Evolutionary conservation across 2,113 vertebrate species (phyloP).

Genomic region (Trochalopteron elliotii): DNA sequence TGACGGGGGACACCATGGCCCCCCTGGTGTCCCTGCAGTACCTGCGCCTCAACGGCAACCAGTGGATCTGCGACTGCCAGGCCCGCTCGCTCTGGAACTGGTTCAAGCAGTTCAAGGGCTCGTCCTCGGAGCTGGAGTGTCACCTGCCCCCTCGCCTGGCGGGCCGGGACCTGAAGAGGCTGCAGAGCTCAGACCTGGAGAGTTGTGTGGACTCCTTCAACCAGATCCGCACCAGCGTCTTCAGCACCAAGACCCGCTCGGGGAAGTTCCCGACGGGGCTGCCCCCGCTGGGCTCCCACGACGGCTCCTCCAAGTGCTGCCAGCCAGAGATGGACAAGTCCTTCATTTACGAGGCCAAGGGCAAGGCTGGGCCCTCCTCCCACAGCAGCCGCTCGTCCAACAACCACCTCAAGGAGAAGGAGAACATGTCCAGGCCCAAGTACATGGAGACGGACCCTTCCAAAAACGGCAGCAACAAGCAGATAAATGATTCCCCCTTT

Average conservation of each 20-base stretch:
- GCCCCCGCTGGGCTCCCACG: slow-evolving; percentile 66
- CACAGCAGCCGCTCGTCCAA: slow-evolving; percentile 87
- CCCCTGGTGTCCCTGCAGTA: slow-evolving; percentile 90
- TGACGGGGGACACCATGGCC: slow-evolving; percentile 88
- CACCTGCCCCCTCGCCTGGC: slow-evolving; percentile 81
- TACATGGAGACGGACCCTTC: slow-evolving; percentile 77
- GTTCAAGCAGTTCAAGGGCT: slow-evolving; percentile 96
- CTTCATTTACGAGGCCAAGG: slow-evolving; percentile 87
- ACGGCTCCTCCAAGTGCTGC: slow-evolving; percentile 84
- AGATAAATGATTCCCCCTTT: slow-evolving; percentile 91
- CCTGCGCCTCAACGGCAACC: slow-evolving; percentile 93
- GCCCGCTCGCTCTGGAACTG: slow-evolving; percentile 94
- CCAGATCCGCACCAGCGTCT: slow-evolving; percentile 83
- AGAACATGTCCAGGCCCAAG: slow-evolving; percentile 91
- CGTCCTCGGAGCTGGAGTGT: slow-evolving; percentile 92
- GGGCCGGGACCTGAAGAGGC: slow-evolving; percentile 87
- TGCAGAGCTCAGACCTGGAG: slow-evolving; percentile 85
- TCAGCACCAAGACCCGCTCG: slow-evolving; percentile 79
- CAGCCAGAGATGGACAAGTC: slow-evolving; percentile 89
- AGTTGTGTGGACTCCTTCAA: slow-evolving; percentile 81
- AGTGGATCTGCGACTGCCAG: slow-evolving; percentile 97
- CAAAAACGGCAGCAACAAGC: slow-evolving; percentile 90
- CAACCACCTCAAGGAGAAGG: slow-evolving; percentile 88
- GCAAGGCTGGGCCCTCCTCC: slow-evolving; percentile 72
- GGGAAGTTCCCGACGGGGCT: slow-evolving; percentile 78